Evolutionary conservation across 2,113 vertebrate genomes (phyloP), one percentile per base, ranked within the genome.

Genomic region (Thryonomys swinderianus): DNA sequence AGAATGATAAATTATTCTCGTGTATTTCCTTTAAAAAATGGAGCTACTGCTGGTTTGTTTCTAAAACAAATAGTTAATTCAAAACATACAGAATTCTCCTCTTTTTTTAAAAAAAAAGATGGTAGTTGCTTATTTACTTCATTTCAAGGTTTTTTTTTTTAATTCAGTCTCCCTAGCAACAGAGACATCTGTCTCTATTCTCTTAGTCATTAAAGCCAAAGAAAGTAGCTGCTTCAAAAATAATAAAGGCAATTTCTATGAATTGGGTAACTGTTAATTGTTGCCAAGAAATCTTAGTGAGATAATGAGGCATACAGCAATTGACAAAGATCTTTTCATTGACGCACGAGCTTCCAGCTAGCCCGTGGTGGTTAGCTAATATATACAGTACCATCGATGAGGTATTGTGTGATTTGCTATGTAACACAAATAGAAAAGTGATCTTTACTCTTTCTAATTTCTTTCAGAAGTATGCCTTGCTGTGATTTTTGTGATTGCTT

Each of bases 121-220:
- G 95, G 42, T 98, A 83, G 97, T 96, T 97, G 97, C 97, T 98
- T 98, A 98, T 98, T 98, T 98, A 95, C 97, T 97, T 98, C 97
- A 55, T 97, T 96, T 97, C 81, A 59, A 96, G 97, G 96, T 95
- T 94, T 96, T 96, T 90, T 95, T 97, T 97, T 85, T 40, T 3
- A 4, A 96, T 96, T 97, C 80, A 34, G 93, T 98, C 96, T 98
- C 98, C 98, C 97, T 98, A 98, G 98, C 98, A 98, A 98, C 98
- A 98, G 97, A 98, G 98, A 98, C 98, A 98, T 98, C 98, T 99
- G 98, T 98, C 98, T 98, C 98, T 98, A 97, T 98, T 98, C 95
- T 98, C 98, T 98, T 98, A 98, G 97, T 98, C 98, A 98, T 98
- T 99, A 97, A 97, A 98, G 97, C 98, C 97, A 97, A 98, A 98